A percentile compares a stretch with the other conserved stretches of the same genome.
Evolutionary conservation across 2,888 invertebrate genomes (phyloP).

Genomic region (Thymelicus sylvestris): DNA sequence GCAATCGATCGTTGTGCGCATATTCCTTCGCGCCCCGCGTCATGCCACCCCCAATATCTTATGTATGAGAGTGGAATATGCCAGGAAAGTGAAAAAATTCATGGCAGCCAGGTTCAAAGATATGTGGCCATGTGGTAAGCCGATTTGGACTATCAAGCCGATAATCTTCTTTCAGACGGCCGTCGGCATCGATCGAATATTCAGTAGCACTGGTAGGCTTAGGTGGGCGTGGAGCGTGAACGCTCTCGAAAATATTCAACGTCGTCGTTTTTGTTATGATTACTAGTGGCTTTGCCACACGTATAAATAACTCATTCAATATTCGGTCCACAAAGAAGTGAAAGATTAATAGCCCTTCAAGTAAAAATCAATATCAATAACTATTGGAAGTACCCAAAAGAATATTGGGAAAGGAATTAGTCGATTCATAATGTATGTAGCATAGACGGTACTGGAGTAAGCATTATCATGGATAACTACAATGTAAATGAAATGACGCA

Average conservation of each 20-base stretch:
- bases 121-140: constrained; percentile 23
- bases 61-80: constrained; percentile 77
- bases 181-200: constrained; percentile 21
- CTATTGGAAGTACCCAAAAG: background rate
- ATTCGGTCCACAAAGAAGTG: background rate
- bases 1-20: constrained; percentile 79
- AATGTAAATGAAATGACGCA: constrained; percentile 6
- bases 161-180: constrained; percentile 18
- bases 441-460: background rate
- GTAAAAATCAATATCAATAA: background rate
- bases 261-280: background rate
- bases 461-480: background rate
- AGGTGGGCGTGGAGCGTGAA: constrained; percentile 25
- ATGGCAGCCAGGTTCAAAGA: constrained; percentile 40
- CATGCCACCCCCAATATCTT: constrained; percentile 76
- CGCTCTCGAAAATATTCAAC: background rate
- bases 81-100: constrained; percentile 69
- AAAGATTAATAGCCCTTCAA: background rate
- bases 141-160: background rate
- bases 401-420: background rate
- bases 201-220: constrained; percentile 9
- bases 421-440: background rate
- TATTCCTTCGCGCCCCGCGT: constrained; percentile 64
- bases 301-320: background rate
- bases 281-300: background rate